These are phyloP conservation scores for Pocillopora damicornis DNA, from an alignment of 64 coral and sea anemone genomes.

Conservation along the genomic window DNA sequence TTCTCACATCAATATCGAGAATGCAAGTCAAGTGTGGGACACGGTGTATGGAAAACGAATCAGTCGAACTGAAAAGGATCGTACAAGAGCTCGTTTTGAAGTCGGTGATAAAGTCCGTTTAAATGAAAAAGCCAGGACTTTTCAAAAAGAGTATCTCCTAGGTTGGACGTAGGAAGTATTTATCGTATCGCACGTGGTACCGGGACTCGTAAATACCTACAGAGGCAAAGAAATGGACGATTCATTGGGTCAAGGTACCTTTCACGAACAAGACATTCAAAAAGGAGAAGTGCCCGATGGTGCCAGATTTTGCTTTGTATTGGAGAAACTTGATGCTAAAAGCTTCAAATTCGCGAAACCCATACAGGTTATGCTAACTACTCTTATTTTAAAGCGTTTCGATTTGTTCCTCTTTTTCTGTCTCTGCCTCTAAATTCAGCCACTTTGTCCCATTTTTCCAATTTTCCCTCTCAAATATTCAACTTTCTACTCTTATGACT, in stretches of 20 bases:
- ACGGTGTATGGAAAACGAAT: not conserved
- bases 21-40: slow-evolving; percentile 10
- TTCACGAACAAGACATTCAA: not conserved
- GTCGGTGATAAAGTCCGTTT: not conserved
- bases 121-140: not conserved
- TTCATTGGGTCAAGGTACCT: not conserved
- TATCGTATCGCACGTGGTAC: not conserved
- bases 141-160: not conserved
- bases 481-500: no score
- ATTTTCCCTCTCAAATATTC: no score
- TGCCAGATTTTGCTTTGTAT: not conserved
- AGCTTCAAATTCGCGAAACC: no score
- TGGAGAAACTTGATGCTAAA: no score
- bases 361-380: no score
- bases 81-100: not conserved
- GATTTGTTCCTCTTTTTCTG: no score
- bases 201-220: not conserved
- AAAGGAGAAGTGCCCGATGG: not conserved
- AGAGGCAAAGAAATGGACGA: not conserved
- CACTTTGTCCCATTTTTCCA: no score
- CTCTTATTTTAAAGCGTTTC: no score
- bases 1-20: not conserved
- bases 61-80: not conserved
- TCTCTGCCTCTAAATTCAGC: no score
- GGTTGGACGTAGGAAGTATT: slow-evolving; percentile 14